Base-by-base conservation (phyloP, 2,797 vertebrate genomes). In the Smutsia temminckii region DNA sequence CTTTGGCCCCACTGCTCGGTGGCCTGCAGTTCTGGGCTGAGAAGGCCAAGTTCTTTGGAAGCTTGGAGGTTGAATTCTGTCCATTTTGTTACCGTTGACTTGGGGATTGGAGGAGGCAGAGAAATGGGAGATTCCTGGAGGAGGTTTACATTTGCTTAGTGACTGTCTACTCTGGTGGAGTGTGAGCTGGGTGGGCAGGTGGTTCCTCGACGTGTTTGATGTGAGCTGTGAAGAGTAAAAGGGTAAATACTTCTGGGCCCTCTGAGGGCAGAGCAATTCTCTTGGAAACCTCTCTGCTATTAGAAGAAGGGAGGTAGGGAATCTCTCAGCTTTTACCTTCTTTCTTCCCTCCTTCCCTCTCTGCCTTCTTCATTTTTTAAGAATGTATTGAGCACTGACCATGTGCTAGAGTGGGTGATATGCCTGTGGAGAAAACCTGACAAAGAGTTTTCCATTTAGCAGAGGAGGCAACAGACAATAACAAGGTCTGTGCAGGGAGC, bases 301-400 rank as follows among this genome's bases (percentile, higher is more conserved):
- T 95, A 74, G 79, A 77, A 85, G 32, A 16, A 20, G 46, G 64
- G 29, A 79, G 34, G 57, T 53, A 84, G 37, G 34, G 49, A 75
- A 29, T 1, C 12, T 92, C 68, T 92, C 40, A 7, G 29, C 46
- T 66, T 92, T 40, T n/a, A 8, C 11, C 20, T 8, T 13, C 6
- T 53, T n/a, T n/a, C 37, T 11, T 40, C 5, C 51, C 27, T 42
- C 0, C 8, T 29, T 53, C 37, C 2, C 29, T 53, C 37, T 1
- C 42, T 46, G 1, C 49, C 25, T 21, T 21, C 55, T 11, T 83
- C 21, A 78, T 34, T 20, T 49, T 81, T 83, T 71, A 93, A 59
- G 29, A 87, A 64, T 85, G 91, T 95, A 85, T 88, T 85, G 51
- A 94, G 46, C 29, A 49, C 29, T 85, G 81, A 71, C 7, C 46